Evolutionary conservation across 1,140 invertebrate species (phyloP).

Genomic region (Phymastichus coffea): DNA sequence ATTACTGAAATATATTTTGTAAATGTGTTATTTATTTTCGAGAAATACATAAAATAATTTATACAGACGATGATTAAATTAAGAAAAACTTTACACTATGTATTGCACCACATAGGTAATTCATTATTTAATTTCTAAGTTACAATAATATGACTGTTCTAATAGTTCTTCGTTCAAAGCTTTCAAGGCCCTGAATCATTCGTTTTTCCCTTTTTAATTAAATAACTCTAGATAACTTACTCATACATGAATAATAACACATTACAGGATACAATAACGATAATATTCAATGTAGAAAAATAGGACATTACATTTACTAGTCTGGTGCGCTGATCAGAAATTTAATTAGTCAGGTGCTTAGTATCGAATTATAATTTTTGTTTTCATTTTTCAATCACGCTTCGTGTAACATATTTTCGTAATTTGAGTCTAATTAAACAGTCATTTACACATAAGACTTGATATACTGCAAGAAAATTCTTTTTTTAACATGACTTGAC

Average conservation of each 20-base stretch:
- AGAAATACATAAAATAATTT: conserved; percentile 47
- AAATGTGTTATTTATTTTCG: conserved; percentile 41
- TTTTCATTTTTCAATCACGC: conserved; percentile 14
- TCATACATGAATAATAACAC: conserved; percentile 21
- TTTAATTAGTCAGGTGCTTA: conserved; percentile 26
- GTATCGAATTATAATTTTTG: conserved; percentile 17
- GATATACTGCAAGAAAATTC: not conserved
- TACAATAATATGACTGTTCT: conserved; percentile 13
- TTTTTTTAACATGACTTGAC: not conserved
- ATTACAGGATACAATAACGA: conserved; percentile 32
- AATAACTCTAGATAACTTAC: conserved; percentile 18
- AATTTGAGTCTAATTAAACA: conserved; percentile 12
- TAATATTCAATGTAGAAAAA: conserved; percentile 51
- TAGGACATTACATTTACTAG: conserved; percentile 39
- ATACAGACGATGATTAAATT: conserved; percentile 41
- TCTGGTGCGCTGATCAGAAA: conserved; percentile 18
- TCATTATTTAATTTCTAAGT: conserved; percentile 21
- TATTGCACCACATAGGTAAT: conserved; percentile 38
- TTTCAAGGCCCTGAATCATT: conserved; percentile 1
- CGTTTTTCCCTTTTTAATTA: conserved; percentile 4
- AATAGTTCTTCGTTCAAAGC: conserved; percentile 9
- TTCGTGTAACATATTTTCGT: conserved; percentile 2
- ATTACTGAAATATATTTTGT: conserved; percentile 22
- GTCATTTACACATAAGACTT: conserved; percentile 9
- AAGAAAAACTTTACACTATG: conserved; percentile 31